Evolutionary conservation across 2,888 invertebrate genomes (phyloP).

Genomic region (Drosophila ezoana): DNA sequence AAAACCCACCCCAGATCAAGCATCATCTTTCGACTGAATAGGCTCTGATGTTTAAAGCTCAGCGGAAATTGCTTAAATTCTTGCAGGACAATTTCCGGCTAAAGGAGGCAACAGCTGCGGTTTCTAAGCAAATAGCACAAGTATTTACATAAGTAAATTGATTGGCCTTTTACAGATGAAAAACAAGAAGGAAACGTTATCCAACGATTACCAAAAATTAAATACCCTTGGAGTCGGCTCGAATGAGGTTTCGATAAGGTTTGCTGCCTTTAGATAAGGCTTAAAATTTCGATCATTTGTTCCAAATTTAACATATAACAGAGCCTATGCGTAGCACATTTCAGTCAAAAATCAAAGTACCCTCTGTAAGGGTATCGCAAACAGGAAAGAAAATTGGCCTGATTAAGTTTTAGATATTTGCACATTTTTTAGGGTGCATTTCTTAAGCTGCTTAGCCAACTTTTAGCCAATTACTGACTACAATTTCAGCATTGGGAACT

Average conservation of each 20-base stretch:
- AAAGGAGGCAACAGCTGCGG: conserved; percentile 9
- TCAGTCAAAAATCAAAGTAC: too few relatives aligned
- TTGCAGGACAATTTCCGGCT: conserved; percentile 27
- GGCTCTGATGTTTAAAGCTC: conserved; percentile 18
- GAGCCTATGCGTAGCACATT: too few relatives aligned
- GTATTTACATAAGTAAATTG: conserved; percentile 31
- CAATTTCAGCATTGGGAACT: conserved; percentile 14
- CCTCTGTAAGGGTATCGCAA: background rate
- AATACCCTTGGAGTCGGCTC: background rate
- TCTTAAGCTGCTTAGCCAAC: background rate
- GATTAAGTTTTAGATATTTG: background rate
- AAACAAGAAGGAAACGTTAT: background rate
- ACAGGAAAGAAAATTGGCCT: background rate
- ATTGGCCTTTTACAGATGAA: conserved; percentile 5
- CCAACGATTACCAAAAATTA: background rate
- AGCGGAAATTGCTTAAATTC: conserved; percentile 32
- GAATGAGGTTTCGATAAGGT: too few relatives aligned
- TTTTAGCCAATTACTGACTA: conserved; percentile 20
- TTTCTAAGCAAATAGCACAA: conserved; percentile 9
- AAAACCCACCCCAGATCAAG: conserved; percentile 19
- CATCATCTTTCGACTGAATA: conserved; percentile 10
- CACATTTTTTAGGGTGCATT: background rate
- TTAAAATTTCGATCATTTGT: too few relatives aligned
- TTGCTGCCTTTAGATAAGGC: too few relatives aligned
- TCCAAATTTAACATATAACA: too few relatives aligned